Base-by-base conservation (phyloP, 2,888 invertebrate genomes). In the Phaedon cochleariae region DNA sequence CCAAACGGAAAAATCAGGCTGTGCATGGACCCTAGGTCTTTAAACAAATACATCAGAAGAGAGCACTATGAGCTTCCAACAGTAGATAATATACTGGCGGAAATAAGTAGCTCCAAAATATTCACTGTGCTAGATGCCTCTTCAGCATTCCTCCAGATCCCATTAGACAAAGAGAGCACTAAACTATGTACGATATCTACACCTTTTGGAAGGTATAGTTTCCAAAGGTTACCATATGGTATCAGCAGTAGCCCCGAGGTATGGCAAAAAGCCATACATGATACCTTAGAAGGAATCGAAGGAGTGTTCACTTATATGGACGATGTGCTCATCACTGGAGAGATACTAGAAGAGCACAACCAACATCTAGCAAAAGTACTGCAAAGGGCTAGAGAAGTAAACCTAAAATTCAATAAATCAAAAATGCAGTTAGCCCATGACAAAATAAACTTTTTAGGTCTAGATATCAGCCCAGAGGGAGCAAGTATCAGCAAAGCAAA, bases 371-470 rank as follows among this genome's bases (percentile, higher is more conserved):
- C 55, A 53, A 45, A 41, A 60, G 65, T 70, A n/a, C 58, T 70
- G 12, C 41, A 34, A 20, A 69, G 53, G 59, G 65, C 63, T 12
- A 34, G 29, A 55, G 49, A 66, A 26, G 21, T 21, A 6, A 49
- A 52, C 59, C 29, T 70, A 18, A 68, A 62, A 59, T 64, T 69
- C 22, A 72, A 71, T n/a, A 59, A 49, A 20, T 61, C 68, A 18
- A 74, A 74, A 61, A 66, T 62, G 18, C 61, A 66, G 20, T 64
- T 66, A 31, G 61, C 53, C 0, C 34, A 57, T 57, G 37, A 45
- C 3, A 64, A 70, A 29, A 64, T 67, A 9, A 70, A 63, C 21
- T 74, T 68, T 22, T 20, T 73, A 18, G 73, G 72, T 17, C 67
- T 63, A 41, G 66, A 59, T 22, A 46, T 69, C 55, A 60, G 49